Conservation (phyloP, 2,113 vertebrate genomes). For the Carollia perspicillata region DNA sequence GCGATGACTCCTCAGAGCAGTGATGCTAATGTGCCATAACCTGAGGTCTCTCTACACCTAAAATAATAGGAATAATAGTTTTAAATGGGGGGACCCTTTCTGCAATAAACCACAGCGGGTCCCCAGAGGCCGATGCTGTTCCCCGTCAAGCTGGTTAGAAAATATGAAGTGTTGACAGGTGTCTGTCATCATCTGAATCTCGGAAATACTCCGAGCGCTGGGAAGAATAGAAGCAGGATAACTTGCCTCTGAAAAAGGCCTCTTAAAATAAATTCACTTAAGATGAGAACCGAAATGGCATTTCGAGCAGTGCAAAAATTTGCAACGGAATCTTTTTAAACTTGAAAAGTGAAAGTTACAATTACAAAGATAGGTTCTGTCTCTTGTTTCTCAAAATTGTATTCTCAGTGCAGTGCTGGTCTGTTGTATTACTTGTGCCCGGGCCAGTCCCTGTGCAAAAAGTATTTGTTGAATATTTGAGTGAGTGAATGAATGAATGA, state of each 20-base stretch:
- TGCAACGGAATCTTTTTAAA: not conserved
- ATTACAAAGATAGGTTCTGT: not conserved
- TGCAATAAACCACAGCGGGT: not conserved
- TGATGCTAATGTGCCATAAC: not conserved
- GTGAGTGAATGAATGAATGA: not conserved
- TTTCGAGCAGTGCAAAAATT: not conserved
- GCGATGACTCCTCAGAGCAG: not conserved
- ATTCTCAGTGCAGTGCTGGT: not conserved
- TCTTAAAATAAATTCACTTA: not conserved
- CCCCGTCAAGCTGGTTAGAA: not conserved
- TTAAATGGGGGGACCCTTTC: not conserved
- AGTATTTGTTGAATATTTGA: not conserved
- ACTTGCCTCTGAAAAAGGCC: not conserved
- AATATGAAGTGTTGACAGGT: not conserved
- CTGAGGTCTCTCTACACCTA: not conserved
- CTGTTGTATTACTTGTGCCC: not conserved
- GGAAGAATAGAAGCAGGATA: not conserved
- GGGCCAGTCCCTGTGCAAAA: not conserved
- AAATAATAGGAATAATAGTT: not conserved
- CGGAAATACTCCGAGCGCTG: not conserved
- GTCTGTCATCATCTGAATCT: not conserved
- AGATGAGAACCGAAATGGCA: not conserved
- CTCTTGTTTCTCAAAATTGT: not conserved
- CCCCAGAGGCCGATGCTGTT: not conserved
- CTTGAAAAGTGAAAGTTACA: slow-evolving; percentile 3